Base-by-base conservation (phyloP, 2,113 vertebrate genomes). In the Pyrgilauda ruficollis region DNA sequence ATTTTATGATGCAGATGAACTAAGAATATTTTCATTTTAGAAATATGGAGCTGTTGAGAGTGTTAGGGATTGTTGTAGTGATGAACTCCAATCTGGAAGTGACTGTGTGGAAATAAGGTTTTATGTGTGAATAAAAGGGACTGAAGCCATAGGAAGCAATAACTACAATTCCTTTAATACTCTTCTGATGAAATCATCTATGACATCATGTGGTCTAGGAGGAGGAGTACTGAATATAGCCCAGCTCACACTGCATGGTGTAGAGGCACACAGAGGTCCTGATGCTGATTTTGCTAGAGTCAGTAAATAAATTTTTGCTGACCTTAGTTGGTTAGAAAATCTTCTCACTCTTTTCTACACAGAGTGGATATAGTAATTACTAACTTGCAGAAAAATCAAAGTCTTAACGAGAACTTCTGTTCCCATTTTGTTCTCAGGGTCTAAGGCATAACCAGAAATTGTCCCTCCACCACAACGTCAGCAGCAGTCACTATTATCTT, bases 381-480 rank as follows among this genome's bases (percentile, higher is more conserved):
- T 13, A 66, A 46, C 17, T 26, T 73, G n/a, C 37, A 79, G 23
- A 85, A 94, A 61, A 74, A 39, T 79, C 11, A 27, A 47, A 76
- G n/a, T 88, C 56, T 31, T 49, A 44, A 69, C 2, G 55, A 27
- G 69, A 59, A 70, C 4, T 28, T 30, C 27, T 26, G 17, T 18
- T 49, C 27, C 22, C 6, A 28, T 94, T 63, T 81, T 69, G 6
- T 50, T 84, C 47, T 75, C 53, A 1, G 0, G 13, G 28, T 61
- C 24, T 79, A 47, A 80, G 46, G 28, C n/a, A 70, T 24, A 76
- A 74, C 9, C 28, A 63, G 70, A 92, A 83, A 64, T 17, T 1
- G 6, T 2, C 11, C 10, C 18, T 72, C 12, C 35, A 55, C 61
- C 27, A 44, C 41, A 64, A 7, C 0, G 0, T 44, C 82, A 91